These are phyloP conservation scores for Vireo altiloquus DNA, from an alignment of 2,113 vertebrate genomes.

Conservation along the genomic window DNA sequence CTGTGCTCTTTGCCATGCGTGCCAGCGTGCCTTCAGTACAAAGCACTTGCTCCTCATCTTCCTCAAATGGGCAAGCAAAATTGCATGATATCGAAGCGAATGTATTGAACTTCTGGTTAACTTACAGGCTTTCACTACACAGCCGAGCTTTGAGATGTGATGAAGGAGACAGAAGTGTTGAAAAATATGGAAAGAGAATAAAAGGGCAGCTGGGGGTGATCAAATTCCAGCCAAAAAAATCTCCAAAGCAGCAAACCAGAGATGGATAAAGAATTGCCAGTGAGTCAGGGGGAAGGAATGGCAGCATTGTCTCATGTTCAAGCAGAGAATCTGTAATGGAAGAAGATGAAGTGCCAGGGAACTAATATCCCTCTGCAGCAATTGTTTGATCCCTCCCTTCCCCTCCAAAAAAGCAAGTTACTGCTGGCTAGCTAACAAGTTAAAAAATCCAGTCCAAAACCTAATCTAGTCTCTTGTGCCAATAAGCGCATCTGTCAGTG, in stretches of 20 bases:
- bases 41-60: not conserved
- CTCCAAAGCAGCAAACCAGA: conserved; percentile 36
- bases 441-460: conserved; percentile 34
- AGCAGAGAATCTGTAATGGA: conserved; percentile 53
- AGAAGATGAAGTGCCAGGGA: conserved; percentile 43
- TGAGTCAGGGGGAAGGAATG: conserved; percentile 54
- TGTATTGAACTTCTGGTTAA: not conserved
- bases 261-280: conserved; percentile 22
- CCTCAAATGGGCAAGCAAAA: not conserved
- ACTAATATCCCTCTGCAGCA: conserved; percentile 35
- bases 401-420: conserved; percentile 55
- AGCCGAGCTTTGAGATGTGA: not conserved
- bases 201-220: conserved; percentile 17
- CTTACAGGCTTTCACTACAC: not conserved
- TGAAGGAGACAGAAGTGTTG: conserved; percentile 21
- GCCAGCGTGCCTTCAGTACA: accelerated
- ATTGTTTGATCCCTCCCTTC: conserved; percentile 43
- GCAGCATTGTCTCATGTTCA: conserved; percentile 48
- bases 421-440: conserved; percentile 54
- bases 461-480: conserved; percentile 47
- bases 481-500: conserved; percentile 45
- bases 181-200: conserved; percentile 19
- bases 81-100: not conserved
- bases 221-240: conserved; percentile 11
- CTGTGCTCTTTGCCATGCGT: not conserved